phyloP scores from a whole-genome alignment of 2,797 vertebrate genomes.

The Heliangelus exortis region DNA sequence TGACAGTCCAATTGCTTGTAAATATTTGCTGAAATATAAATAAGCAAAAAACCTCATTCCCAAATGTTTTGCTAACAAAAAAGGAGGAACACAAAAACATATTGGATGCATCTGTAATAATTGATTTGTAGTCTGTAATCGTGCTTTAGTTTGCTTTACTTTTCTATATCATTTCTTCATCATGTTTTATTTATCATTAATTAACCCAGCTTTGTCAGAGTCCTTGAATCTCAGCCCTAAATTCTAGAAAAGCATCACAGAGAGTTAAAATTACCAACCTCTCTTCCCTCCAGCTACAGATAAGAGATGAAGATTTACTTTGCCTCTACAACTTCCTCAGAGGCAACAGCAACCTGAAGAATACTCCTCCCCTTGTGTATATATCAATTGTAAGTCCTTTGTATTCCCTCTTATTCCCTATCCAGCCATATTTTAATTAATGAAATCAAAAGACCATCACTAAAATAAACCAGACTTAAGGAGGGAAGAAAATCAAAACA shows the following conservation, averaged over 20 bases:
- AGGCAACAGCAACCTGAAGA: background rate
- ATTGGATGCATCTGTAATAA: background rate
- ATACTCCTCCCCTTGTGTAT: background rate
- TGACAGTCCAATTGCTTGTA: background rate
- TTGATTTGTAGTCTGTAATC: background rate
- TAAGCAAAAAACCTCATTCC: background rate
- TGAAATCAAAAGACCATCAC: constrained; percentile 55
- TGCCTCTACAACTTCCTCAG: constrained; percentile 3
- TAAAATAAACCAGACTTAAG: constrained; percentile 63
- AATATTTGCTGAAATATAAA: background rate
- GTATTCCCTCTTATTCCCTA: background rate
- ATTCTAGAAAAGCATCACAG: background rate
- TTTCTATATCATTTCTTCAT: background rate
- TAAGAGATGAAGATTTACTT: constrained; percentile 17
- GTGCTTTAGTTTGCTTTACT: background rate
- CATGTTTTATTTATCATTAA: constrained; percentile 10
- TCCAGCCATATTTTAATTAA: constrained; percentile 41
- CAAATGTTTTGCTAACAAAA: background rate
- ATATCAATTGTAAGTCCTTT: background rate
- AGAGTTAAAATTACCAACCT: constrained; percentile 29
- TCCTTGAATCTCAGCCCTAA: background rate
- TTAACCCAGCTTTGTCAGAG: constrained; percentile 1
- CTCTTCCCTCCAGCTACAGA: background rate
- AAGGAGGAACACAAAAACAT: background rate
- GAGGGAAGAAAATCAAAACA: constrained; percentile 63